Evolutionary conservation across 2,797 vertebrate species (phyloP).

Genomic region (Agapornis canus): DNA sequence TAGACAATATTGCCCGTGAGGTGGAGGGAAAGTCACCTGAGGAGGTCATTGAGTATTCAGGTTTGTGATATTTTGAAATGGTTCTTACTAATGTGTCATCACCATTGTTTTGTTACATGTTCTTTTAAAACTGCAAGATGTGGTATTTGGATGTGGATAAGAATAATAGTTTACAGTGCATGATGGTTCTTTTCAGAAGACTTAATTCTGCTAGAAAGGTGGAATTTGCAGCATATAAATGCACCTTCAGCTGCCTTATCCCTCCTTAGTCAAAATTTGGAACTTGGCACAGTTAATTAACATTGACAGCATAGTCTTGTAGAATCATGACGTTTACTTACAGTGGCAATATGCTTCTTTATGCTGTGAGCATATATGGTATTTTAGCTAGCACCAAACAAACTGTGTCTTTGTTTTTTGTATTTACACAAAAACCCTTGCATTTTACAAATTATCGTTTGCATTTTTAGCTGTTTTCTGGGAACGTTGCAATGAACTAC

Average conservation of each 20-base stretch:
- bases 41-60: constrained; percentile 89
- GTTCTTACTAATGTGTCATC: background rate
- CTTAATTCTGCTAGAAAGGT: background rate
- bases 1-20: constrained; percentile 87
- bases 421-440: background rate
- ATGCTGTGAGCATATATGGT: background rate
- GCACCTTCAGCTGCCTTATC: background rate
- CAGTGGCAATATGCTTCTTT: background rate
- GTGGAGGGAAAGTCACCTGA: constrained; percentile 89
- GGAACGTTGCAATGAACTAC: constrained; percentile 89
- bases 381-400: background rate
- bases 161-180: background rate
- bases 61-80: constrained; percentile 64
- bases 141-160: background rate
- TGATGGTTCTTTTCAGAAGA: background rate
- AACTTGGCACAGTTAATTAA: background rate
- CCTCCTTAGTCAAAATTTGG: background rate
- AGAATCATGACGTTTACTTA: background rate
- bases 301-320: background rate
- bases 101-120: background rate
- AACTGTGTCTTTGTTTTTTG: background rate
- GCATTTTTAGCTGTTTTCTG: constrained; percentile 85
- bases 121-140: background rate
- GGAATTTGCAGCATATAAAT: background rate
- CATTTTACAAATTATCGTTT: background rate